A percentile compares a stretch with the other conserved stretches of the same genome.
Evolutionary conservation across 2,113 vertebrate genomes (phyloP).

Genomic region (Callipepla squamata): DNA sequence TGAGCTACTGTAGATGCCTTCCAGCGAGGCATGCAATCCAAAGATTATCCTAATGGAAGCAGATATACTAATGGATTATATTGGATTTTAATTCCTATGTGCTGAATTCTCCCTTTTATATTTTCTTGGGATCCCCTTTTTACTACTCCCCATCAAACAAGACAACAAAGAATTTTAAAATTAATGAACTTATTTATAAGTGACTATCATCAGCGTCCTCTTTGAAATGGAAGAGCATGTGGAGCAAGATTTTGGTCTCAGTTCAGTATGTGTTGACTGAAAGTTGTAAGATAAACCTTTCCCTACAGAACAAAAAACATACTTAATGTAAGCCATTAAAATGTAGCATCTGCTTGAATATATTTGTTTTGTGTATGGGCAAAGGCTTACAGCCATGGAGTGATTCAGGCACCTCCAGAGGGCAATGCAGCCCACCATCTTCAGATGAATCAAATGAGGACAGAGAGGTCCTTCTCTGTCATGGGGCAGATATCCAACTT

Average conservation of each 20-base stretch:
- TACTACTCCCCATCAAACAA: constrained; percentile 39
- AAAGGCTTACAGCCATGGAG: neutral
- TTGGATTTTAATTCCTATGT: neutral
- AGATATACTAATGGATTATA: neutral
- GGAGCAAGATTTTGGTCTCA: neutral
- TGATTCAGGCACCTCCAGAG: neutral
- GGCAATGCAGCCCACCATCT: neutral
- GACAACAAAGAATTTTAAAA: constrained; percentile 49
- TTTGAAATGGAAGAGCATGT: neutral
- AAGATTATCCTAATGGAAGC: neutral
- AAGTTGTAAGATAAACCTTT: neutral
- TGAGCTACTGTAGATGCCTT: neutral
- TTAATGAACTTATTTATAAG: neutral
- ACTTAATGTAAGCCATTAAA: neutral
- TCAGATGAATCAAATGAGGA: neutral
- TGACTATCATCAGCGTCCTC: neutral
- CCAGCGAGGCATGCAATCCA: neutral
- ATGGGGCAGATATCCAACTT: neutral
- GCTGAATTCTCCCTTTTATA: neutral
- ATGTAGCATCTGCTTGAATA: neutral
- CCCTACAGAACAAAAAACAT: neutral
- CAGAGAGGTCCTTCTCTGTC: neutral
- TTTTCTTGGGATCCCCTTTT: neutral
- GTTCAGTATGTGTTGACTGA: neutral
- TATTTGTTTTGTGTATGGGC: neutral